Conservation (phyloP, 1,140 invertebrate genomes). For the Pseudachorutes palmiensis region DNA sequence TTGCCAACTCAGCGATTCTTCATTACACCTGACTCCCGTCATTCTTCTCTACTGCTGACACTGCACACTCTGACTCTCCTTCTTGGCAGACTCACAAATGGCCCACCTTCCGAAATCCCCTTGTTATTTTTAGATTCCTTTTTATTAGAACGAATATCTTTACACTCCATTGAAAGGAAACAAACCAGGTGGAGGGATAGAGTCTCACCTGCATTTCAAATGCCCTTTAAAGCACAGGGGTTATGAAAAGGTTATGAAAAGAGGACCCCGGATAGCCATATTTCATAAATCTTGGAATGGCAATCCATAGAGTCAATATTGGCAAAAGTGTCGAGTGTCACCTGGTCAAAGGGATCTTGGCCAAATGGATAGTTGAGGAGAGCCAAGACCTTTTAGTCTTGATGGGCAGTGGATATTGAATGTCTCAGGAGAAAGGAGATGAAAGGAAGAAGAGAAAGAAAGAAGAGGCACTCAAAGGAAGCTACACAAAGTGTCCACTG, state of each 20-base stretch:
- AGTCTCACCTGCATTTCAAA: constrained; percentile 10
- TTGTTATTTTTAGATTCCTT: constrained; percentile 29
- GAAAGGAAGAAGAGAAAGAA: background rate
- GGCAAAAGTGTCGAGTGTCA: constrained; percentile 33
- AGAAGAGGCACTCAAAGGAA: too few relatives aligned
- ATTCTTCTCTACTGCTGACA: too few relatives aligned
- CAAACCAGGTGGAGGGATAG: constrained; percentile 26
- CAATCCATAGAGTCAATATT: constrained; percentile 37
- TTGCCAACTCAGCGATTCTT: too few relatives aligned
- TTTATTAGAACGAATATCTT: constrained; percentile 31
- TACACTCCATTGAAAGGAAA: constrained; percentile 30
- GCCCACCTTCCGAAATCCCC: background rate
- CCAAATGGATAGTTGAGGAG: constrained; percentile 18
- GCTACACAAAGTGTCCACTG: too few relatives aligned
- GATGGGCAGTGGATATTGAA: background rate
- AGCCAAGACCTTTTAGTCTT: background rate
- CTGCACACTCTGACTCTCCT: too few relatives aligned
- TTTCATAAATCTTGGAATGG: background rate
- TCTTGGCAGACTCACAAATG: too few relatives aligned
- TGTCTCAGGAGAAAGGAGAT: background rate
- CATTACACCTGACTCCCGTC: too few relatives aligned
- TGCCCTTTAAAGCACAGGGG: too few relatives aligned
- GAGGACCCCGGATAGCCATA: constrained; percentile 20
- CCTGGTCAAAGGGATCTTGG: constrained; percentile 31
- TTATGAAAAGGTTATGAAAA: too few relatives aligned